Percentiles rank a stretch among this genome's conserved stretches.
phyloP scores from a whole-genome alignment of 2,113 vertebrate genomes.

The Pangasianodon hypophthalmus region DNA sequence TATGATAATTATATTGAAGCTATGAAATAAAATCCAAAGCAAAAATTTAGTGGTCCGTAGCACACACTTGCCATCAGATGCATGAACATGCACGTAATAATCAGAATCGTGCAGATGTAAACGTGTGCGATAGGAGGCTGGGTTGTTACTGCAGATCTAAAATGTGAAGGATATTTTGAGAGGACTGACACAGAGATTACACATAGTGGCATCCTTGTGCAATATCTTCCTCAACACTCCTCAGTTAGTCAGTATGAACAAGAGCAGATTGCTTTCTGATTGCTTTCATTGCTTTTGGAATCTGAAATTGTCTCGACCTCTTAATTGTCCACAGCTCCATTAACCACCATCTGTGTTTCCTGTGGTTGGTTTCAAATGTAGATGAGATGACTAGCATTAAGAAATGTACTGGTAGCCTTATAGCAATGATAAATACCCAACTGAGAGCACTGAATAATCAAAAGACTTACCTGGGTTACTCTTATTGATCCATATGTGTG shows the following conservation, averaged over 20 bases:
- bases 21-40: background rate
- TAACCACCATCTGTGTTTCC: slow-evolving; percentile 19
- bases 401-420: background rate
- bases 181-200: background rate
- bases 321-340: slow-evolving; percentile 3
- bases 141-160: background rate
- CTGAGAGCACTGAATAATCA: background rate
- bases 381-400: background rate
- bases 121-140: background rate
- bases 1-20: background rate
- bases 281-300: slow-evolving; percentile 1
- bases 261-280: slow-evolving; percentile 19
- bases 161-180: background rate
- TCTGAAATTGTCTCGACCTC: slow-evolving; percentile 7
- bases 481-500: background rate
- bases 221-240: background rate
- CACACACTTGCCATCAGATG: no score
- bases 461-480: background rate
- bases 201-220: background rate
- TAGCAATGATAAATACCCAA: background rate
- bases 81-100: background rate
- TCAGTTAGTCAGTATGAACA: background rate
- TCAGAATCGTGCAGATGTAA: background rate
- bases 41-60: no score
- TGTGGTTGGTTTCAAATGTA: background rate